phyloP scores from a whole-genome alignment of 1,140 invertebrate species.

The Helicoverpa zea region DNA sequence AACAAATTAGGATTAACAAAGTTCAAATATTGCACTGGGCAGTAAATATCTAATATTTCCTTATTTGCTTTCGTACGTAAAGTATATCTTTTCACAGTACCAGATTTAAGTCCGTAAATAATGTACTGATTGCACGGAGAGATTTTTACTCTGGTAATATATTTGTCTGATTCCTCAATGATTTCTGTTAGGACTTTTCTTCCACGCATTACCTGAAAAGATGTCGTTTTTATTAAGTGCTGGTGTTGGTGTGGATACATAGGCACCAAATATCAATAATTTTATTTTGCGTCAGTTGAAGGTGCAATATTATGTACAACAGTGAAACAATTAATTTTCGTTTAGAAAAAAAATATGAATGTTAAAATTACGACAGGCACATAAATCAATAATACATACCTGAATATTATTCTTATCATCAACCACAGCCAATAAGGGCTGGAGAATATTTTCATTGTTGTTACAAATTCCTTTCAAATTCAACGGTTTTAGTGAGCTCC shows the following conservation, averaged over 20 bases:
- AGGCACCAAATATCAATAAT: too few species aligned
- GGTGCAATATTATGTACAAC: too few species aligned
- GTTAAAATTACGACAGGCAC: too few species aligned
- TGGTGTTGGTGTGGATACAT: too few species aligned
- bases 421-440: conserved; percentile 75
- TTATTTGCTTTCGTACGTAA: conserved; percentile 70
- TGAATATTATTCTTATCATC: conserved; percentile 82
- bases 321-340: too few species aligned
- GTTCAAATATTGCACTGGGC: conserved; percentile 72
- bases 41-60: conserved; percentile 74
- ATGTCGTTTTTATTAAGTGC: too few species aligned
- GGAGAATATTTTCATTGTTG: conserved; percentile 61
- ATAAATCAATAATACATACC: conserved; percentile 59
- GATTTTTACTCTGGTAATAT: conserved; percentile 74
- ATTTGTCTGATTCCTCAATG: conserved; percentile 65
- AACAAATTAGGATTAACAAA: conserved; percentile 69
- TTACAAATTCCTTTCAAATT: conserved; percentile 80
- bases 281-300: too few species aligned
- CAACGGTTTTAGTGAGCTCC: conserved; percentile 73
- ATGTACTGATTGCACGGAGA: conserved; percentile 81
- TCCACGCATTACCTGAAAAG: conserved; percentile 76
- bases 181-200: conserved; percentile 79
- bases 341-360: too few species aligned
- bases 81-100: conserved; percentile 70
- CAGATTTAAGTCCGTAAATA: conserved; percentile 72